A percentile compares a stretch with the other conserved stretches of the same genome.
phyloP scores from a whole-genome alignment of 1,140 invertebrate genomes.

The Hypsibius dujardini region DNA sequence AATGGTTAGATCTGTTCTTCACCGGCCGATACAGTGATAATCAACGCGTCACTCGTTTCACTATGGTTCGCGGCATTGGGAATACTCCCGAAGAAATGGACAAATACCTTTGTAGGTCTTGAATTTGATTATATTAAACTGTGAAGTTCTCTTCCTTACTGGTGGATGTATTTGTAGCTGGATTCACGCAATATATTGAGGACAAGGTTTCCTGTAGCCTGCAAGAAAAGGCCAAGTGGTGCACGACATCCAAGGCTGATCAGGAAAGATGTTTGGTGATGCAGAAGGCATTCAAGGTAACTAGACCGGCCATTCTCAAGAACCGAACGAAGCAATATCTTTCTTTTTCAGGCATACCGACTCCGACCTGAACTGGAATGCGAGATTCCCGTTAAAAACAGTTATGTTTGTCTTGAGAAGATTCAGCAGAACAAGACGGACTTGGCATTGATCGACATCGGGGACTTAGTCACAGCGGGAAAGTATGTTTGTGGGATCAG shows the following conservation, averaged over 20 bases:
- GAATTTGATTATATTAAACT: conserved; percentile 3
- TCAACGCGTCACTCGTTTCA: neutral
- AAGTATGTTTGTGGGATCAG: conserved; percentile 1
- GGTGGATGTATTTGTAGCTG: too few species aligned
- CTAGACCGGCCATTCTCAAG: neutral
- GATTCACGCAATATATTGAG: neutral
- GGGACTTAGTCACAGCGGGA: neutral
- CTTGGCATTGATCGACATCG: conserved; percentile 4
- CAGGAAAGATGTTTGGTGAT: neutral
- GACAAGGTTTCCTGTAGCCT: neutral
- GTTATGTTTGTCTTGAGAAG: neutral
- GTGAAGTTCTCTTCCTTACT: neutral
- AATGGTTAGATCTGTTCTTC: neutral
- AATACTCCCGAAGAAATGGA: neutral
- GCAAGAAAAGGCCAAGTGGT: neutral
- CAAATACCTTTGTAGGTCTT: neutral
- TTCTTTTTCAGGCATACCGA: neutral
- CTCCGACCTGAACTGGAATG: conserved; percentile 11
- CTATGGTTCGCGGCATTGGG: neutral
- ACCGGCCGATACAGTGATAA: neutral
- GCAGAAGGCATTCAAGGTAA: conserved; percentile 8
- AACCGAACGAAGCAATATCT: neutral
- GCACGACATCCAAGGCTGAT: neutral
- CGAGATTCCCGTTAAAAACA: neutral
- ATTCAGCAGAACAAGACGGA: neutral